A percentile compares a stretch with the other conserved stretches of the same genome.
These are phyloP conservation scores for Psittacula derbiana DNA, from an alignment of 2,797 vertebrate genomes.

Conservation along the genomic window DNA sequence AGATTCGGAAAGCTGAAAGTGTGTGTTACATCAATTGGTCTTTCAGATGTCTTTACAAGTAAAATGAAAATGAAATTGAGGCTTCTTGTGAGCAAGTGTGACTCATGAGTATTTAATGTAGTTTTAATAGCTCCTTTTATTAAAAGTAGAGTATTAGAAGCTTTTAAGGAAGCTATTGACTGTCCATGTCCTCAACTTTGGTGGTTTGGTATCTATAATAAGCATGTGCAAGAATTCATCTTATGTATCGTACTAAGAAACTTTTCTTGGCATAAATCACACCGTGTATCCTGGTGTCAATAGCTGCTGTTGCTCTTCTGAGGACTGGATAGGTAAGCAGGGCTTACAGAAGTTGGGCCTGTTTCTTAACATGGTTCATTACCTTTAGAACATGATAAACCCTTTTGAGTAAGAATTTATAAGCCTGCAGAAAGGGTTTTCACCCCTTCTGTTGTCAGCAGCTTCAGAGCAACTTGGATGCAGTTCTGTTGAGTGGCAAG, in stretches of 20 bases:
- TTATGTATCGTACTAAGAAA: background rate
- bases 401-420: background rate
- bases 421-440: background rate
- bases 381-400: background rate
- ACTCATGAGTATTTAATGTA: background rate
- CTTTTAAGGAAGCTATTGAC: background rate
- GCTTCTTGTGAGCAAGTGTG: background rate
- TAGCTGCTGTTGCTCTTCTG: background rate
- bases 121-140: background rate
- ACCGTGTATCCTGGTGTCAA: background rate
- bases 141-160: background rate
- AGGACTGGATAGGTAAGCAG: background rate
- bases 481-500: background rate
- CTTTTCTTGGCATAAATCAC: background rate
- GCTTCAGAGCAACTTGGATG: background rate
- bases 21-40: background rate
- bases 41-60: background rate
- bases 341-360: background rate
- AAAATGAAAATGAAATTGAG: background rate
- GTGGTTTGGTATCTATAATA: background rate
- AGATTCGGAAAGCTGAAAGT: background rate
- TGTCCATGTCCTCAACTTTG: background rate
- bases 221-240: background rate
- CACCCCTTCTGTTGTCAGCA: background rate
- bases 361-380: background rate